Conservation (phyloP, 2,888 invertebrate genomes). For the Eurytoma californica region DNA sequence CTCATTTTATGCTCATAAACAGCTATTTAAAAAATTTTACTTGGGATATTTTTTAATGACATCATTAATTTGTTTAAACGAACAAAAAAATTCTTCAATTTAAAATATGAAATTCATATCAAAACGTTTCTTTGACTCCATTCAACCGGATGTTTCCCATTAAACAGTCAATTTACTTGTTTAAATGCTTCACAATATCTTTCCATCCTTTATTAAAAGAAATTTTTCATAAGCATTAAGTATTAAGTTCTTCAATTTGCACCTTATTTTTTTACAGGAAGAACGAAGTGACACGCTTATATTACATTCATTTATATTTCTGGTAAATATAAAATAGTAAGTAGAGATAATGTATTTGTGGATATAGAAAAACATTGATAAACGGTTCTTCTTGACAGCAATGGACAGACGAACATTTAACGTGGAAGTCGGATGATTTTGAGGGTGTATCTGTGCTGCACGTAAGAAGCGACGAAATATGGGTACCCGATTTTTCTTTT, state of each 20-base stretch:
- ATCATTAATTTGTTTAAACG: too few relatives aligned
- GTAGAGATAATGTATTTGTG: background rate
- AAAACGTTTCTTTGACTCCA: too few relatives aligned
- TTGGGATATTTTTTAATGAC: too few relatives aligned
- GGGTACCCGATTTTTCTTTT: slow-evolving; percentile 86
- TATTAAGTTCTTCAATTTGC: background rate
- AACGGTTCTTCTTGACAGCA: slow-evolving; percentile 70
- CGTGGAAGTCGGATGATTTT: slow-evolving; percentile 83
- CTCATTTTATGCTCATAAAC: too few relatives aligned
- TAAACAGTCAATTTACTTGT: too few relatives aligned
- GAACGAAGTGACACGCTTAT: slow-evolving; percentile 62
- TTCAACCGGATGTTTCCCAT: too few relatives aligned
- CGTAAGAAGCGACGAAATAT: slow-evolving; percentile 82
- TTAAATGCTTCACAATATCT: too few relatives aligned
- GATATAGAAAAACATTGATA: slow-evolving; percentile 13
- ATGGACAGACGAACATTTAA: slow-evolving; percentile 84
- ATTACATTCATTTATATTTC: slow-evolving; percentile 63
- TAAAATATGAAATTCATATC: background rate
- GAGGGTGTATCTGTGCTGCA: slow-evolving; percentile 80
- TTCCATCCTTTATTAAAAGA: too few relatives aligned
- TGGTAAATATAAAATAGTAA: slow-evolving; percentile 61
- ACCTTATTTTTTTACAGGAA: background rate
- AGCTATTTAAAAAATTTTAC: too few relatives aligned
- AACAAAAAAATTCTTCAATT: background rate
- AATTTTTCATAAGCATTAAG: too few relatives aligned